Evolutionary conservation across 2,888 invertebrate species (phyloP), one percentile per base, ranked within the genome.

Genomic region (Ichneumoninae sp.): DNA sequence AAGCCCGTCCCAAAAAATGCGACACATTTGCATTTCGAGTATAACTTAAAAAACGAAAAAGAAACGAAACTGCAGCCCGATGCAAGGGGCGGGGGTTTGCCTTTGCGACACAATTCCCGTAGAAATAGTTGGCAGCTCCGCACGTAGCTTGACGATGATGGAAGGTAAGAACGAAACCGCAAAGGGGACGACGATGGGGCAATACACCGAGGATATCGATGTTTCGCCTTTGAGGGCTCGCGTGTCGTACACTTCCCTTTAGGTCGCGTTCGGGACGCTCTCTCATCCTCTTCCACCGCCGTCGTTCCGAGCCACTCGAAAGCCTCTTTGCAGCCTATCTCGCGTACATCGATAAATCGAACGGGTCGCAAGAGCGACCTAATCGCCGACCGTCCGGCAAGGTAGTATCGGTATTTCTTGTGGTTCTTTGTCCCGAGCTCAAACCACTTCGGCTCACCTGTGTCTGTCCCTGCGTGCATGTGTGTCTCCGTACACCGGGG

Each of bases 351-450:
- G 50, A 22, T 10, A 44, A 60, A 60, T 44, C 63, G 63, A 63
- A 30, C 3, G 36, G 47, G 90, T 88, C 89, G 85, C 83, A 86
- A 90, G 87, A 89, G 87, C 89, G 90, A 87, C 89, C 87, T 89
- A 88, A 91, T 85, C 83, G 83, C 86, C 87, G 81, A 66, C 36
- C 82, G 81, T 85, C 13, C 44, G 86, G 87, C 88, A 88, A 88
- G 88, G 90, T 90, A 88, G 91, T 92, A 91, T 92, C 91, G 92
- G 92, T 91, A 91, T 92, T 91, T 92, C 91, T 92, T 92, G 92
- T 91, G 92, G 92, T 92, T 92, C 92, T 92, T 92, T 91, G 92
- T 92, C 90, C 91, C 89, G 89, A n/a, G 73, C 89, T 89, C 89
- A 33, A 26, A 22, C 88, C 89, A 88, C 85, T 81, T 81, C 79